A percentile compares a stretch with the other conserved stretches of the same genome.
These are phyloP conservation scores for Perdita meconis DNA, from an alignment of 2,888 invertebrate genomes.

Conservation along the genomic window DNA sequence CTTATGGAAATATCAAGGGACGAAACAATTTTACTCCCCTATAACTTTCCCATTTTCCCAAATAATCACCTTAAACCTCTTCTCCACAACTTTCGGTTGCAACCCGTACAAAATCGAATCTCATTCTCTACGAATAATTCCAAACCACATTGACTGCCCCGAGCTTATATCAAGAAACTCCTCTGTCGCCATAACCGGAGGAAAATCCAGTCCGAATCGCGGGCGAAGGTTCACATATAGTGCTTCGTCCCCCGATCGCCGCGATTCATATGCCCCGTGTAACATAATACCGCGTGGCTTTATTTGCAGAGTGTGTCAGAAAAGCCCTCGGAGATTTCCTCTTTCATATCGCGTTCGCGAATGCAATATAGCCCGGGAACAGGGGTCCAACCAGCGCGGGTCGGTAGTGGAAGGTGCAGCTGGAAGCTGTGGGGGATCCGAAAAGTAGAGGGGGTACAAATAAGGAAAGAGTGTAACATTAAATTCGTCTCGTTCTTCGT, in stretches of 20 bases:
- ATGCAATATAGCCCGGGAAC: constrained; percentile 40
- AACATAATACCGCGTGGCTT: constrained; percentile 70
- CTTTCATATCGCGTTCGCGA: constrained; percentile 50
- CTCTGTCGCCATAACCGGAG: no score
- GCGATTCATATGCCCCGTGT: constrained; percentile 70
- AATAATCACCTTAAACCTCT: no score
- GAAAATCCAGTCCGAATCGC: no score
- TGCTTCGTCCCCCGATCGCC: constrained; percentile 51
- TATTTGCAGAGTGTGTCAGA: constrained; percentile 78
- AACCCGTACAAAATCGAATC: no score
- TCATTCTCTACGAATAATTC: no score
- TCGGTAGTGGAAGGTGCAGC: constrained; percentile 18
- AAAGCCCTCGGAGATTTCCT: constrained; percentile 72
- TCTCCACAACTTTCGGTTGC: no score
- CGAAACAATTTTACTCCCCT: no score
- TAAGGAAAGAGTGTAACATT: constrained; percentile 45
- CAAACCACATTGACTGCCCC: no score
- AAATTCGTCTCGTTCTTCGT: constrained; percentile 51
- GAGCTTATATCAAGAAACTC: no score
- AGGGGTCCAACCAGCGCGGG: constrained; percentile 4
- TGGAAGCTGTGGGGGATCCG: no score
- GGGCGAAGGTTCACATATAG: constrained; percentile 38
- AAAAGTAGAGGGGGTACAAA: constrained; percentile 39
- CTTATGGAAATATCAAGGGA: no score
- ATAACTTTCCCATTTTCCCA: no score